These are phyloP conservation scores for Holothuria glaberrima DNA, from an alignment of 35 echinoderm and acorn worm genomes.

Conservation along the genomic window DNA sequence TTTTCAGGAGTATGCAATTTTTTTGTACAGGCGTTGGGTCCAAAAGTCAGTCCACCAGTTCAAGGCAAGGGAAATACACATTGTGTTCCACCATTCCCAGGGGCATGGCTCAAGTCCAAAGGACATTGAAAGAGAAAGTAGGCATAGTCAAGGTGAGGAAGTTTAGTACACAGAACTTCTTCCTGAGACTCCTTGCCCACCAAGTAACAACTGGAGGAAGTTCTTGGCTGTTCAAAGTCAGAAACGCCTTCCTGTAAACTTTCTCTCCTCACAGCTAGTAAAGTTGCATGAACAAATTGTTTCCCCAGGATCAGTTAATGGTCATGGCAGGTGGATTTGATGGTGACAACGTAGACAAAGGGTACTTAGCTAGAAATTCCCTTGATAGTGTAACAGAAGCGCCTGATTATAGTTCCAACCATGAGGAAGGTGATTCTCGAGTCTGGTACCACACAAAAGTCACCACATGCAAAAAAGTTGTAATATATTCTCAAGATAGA, in stretches of 20 bases:
- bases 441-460: no score
- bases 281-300: background rate
- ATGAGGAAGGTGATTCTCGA: no score
- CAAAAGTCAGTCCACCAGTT: background rate
- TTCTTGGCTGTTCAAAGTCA: conserved; percentile 13
- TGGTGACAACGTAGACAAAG: conserved; percentile 48
- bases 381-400: background rate
- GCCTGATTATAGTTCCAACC: no score
- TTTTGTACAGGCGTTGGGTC: conserved; percentile 64
- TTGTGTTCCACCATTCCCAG: conserved; percentile 51
- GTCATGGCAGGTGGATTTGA: conserved; percentile 60
- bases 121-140: conserved; percentile 26
- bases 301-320: background rate
- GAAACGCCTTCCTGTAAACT: conserved; percentile 45
- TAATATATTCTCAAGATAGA: conserved; percentile 56
- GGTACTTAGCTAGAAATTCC: background rate
- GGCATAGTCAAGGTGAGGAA: background rate
- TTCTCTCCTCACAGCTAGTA: conserved; percentile 39
- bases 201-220: conserved; percentile 14
- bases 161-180: background rate
- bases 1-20: conserved; percentile 58
- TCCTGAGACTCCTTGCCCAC: conserved; percentile 8
- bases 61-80: conserved; percentile 40
- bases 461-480: conserved; percentile 15
- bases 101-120: conserved; percentile 60